Base-by-base conservation (phyloP, 2,797 vertebrate genomes). In the Lutjanus campechanus region DNA sequence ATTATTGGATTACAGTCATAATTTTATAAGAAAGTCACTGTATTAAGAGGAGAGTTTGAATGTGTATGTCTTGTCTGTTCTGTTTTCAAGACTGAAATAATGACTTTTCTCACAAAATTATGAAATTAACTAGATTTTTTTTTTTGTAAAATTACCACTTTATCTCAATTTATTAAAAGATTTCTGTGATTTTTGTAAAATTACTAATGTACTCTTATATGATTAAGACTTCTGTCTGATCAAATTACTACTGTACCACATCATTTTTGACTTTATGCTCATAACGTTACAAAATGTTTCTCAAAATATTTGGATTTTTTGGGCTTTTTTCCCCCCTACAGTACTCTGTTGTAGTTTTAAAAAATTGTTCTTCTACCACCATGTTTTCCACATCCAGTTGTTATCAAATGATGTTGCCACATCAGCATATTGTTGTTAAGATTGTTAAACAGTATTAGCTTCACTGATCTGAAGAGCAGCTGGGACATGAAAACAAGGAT, bases 221-320 rank as follows among this genome's bases (percentile, higher is more conserved):
- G 44, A 46, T 16, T 20, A 17, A 6, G 1, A 46, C 16, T 69
- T 68, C 43, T 41, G 19, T 49, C 50, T 47, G 22, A 50, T 22
- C 29, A 7, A 53, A 61, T 43, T 3, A 41, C 43, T 8, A 13
- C 5, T 43, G 20, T 51, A 46, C 11, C 4, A 46, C 1, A 40
- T 43, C 13, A 73, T 20, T 17, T 36, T 60, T 16, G 15, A 71
- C 25, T 53, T 41, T 25, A 66, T 25, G 15, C 36, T 71, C 68
- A 58, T 7, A 59, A 29, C 2, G 8, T 41, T 36, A 22, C 40
- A 29, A 56, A 22, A 41, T 60, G 41, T 58, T 17, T 43, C 69
- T 72, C 53, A 51, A 63, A 61, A 51, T 20, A 16, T 50, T 71
- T 47, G 0, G 12, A 13, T 44, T 55, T 53, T 36, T 50, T 12